Conservation (phyloP, 2,888 invertebrate species). For the Acleris cristana region DNA sequence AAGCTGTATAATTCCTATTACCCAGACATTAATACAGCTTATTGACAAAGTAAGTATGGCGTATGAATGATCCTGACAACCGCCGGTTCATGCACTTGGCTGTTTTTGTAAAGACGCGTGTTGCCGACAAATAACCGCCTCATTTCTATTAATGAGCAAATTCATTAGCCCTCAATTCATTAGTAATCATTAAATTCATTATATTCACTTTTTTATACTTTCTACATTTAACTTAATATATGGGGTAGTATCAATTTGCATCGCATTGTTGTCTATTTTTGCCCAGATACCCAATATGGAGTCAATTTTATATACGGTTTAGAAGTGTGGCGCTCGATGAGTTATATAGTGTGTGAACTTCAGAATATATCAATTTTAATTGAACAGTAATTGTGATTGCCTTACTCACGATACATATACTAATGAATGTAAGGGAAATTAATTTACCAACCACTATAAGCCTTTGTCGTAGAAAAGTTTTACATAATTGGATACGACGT, state of each 20-base stretch:
- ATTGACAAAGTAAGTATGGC: too few relatives aligned
- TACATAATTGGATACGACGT: too few relatives aligned
- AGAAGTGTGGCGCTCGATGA: too few relatives aligned
- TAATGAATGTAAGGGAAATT: too few relatives aligned
- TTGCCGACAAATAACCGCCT: conserved; percentile 47
- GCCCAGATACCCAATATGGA: too few relatives aligned
- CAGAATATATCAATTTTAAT: conserved; percentile 54
- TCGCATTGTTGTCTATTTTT: conserved; percentile 46
- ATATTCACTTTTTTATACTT: conserved; percentile 47
- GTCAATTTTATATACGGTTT: too few relatives aligned
- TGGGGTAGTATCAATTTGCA: conserved; percentile 51
- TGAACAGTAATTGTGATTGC: conserved; percentile 52
- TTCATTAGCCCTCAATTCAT: conserved; percentile 49
- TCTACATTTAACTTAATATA: conserved; percentile 49
- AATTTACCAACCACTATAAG: too few relatives aligned
- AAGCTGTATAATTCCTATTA: too few relatives aligned
- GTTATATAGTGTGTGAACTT: conserved; percentile 49
- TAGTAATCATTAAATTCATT: conserved; percentile 25
- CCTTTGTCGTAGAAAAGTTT: too few relatives aligned
- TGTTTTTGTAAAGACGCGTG: conserved; percentile 51
- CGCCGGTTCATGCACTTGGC: conserved; percentile 40
- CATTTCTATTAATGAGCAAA: conserved; percentile 45
- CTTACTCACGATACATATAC: conserved; percentile 41
- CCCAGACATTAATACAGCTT: too few relatives aligned
- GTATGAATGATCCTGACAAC: too few relatives aligned